Percentiles rank a stretch among this genome's conserved stretches.
phyloP scores from a whole-genome alignment of 92 coral and sea anemone species.

The Ricordea florida region DNA sequence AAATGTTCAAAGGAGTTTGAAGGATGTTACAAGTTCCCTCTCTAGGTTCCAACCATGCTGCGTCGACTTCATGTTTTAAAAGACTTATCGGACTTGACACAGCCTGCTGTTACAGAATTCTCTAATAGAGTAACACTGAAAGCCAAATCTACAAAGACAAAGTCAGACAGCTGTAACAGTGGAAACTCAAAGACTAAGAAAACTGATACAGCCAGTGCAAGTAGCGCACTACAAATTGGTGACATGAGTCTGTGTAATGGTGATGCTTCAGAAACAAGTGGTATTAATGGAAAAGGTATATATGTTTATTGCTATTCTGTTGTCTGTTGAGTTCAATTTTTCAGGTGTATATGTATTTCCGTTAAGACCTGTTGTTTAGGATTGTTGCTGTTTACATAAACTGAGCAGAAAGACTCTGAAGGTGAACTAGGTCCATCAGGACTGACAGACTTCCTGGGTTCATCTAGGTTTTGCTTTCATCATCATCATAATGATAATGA shows the following conservation, averaged over 20 bases:
- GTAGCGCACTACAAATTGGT: neutral
- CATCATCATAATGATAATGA: no score
- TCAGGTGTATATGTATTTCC: neutral
- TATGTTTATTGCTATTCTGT: neutral
- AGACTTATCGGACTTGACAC: slow-evolving; percentile 79
- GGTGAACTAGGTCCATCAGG: no score
- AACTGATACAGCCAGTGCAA: neutral
- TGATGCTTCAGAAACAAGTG: slow-evolving; percentile 34
- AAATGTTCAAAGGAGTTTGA: no score
- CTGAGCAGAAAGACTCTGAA: no score
- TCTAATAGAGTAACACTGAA: slow-evolving; percentile 53
- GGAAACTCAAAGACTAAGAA: slow-evolving; percentile 49
- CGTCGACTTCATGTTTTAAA: slow-evolving; percentile 83
- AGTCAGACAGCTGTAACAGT: slow-evolving; percentile 47
- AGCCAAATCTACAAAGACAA: slow-evolving; percentile 53
- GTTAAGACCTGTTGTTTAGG: no score
- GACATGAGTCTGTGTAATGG: slow-evolving; percentile 55
- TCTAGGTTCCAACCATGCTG: slow-evolving; percentile 85
- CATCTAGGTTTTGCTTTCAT: no score
- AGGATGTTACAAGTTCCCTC: neutral
- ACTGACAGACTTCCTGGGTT: no score
- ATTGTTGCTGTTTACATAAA: no score
- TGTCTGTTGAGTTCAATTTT: neutral
- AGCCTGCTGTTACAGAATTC: slow-evolving; percentile 86
- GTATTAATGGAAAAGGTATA: slow-evolving; percentile 49